Percentiles rank a stretch among this genome's conserved stretches.
Evolutionary conservation across 2,888 invertebrate species (phyloP).

Genomic region (Protonemura montana): DNA sequence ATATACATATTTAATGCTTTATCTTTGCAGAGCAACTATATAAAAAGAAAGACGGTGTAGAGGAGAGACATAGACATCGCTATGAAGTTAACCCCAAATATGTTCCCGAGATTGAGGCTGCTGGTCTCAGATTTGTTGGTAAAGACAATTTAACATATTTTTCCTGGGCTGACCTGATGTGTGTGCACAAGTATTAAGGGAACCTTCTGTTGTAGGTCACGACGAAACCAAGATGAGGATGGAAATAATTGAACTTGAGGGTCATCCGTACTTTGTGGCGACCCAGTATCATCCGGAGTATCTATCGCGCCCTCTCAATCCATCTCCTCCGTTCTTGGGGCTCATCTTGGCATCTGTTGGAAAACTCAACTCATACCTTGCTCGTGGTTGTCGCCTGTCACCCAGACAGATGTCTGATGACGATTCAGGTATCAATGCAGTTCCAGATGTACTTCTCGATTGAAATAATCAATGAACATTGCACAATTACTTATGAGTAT

Average conservation of each 20-base stretch:
- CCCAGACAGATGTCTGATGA: slow-evolving; percentile 79
- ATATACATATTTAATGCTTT: slow-evolving; percentile 33
- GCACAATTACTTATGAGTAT: neutral
- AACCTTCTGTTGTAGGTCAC: slow-evolving; percentile 59
- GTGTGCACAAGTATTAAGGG: too few relatives aligned
- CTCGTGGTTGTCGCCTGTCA: slow-evolving; percentile 70
- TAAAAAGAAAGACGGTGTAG: slow-evolving; percentile 77
- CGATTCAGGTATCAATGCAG: slow-evolving; percentile 26
- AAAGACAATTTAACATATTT: slow-evolving; percentile 51
- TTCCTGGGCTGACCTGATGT: too few relatives aligned
- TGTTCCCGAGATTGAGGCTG: slow-evolving; percentile 77
- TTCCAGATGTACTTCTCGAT: neutral
- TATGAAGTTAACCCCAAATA: slow-evolving; percentile 96
- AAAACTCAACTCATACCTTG: slow-evolving; percentile 76
- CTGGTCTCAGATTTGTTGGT: slow-evolving; percentile 90
- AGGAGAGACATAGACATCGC: slow-evolving; percentile 95
- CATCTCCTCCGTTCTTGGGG: slow-evolving; percentile 96
- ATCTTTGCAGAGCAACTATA: slow-evolving; percentile 73
- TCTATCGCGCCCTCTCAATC: slow-evolving; percentile 86
- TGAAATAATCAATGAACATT: neutral
- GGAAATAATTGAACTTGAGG: slow-evolving; percentile 89
- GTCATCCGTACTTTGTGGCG: slow-evolving; percentile 92
- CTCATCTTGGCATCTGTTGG: slow-evolving; percentile 89
- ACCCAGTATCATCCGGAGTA: slow-evolving; percentile 99
- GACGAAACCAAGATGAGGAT: slow-evolving; percentile 87